Percentiles rank a stretch among this genome's conserved stretches.
Conservation (phyloP, 2,113 vertebrate species). For the Serilophus lunatus region DNA sequence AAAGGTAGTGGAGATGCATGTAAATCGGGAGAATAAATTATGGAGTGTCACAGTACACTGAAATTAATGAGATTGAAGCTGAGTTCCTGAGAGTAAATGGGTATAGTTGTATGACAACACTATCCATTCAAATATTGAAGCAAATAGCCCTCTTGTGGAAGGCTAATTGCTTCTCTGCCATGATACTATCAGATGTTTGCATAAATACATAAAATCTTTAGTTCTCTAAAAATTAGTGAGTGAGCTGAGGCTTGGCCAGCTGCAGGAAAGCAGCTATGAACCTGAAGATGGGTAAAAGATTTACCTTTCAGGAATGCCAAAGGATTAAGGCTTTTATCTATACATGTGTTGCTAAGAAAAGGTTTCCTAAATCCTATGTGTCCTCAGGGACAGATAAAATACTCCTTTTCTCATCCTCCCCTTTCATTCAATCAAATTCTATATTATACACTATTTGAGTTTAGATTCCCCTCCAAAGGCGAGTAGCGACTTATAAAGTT, state of each 20-base stretch:
- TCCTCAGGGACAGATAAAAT: not conserved
- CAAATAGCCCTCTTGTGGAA: not conserved
- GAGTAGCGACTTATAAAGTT: not conserved
- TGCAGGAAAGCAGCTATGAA: not conserved
- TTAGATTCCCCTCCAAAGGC: not conserved
- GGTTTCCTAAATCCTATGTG: not conserved
- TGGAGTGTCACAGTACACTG: not conserved
- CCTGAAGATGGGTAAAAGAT: not conserved
- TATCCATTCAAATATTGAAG: not conserved
- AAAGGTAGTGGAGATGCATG: not conserved
- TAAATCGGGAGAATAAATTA: conserved; percentile 24
- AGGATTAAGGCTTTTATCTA: not conserved
- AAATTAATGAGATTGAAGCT: not conserved
- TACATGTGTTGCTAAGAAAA: not conserved
- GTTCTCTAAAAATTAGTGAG: not conserved
- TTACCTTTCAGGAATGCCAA: not conserved
- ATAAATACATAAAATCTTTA: not conserved
- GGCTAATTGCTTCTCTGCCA: not conserved
- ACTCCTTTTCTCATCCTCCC: not conserved
- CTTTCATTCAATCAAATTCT: not conserved
- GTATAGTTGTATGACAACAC: not conserved
- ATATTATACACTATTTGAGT: fast-evolving
- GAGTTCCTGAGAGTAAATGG: not conserved
- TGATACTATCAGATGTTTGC: not conserved
- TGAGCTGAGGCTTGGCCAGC: not conserved